phyloP scores from a whole-genome alignment of 2,888 invertebrate genomes.

The Chrysina gloriosa region DNA sequence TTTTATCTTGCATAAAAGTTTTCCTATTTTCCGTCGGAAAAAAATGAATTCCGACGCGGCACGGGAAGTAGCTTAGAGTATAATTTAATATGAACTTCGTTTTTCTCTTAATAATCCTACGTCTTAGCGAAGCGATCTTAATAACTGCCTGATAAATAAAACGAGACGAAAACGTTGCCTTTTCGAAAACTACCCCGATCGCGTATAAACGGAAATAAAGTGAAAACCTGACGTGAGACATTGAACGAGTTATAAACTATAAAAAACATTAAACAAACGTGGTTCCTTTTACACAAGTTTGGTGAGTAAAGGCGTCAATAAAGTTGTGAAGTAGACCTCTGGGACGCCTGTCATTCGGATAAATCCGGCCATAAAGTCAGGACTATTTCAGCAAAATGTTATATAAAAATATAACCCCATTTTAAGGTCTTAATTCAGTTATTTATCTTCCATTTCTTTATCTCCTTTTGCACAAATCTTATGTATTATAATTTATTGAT shows the following conservation, averaged over 20 bases:
- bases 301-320: slow-evolving; percentile 61
- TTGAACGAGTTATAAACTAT: slow-evolving; percentile 54
- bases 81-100: slow-evolving; percentile 23
- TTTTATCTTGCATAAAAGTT: slow-evolving; percentile 38
- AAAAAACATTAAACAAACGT: slow-evolving; percentile 61
- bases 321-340: slow-evolving; percentile 62
- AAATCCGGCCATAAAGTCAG: slow-evolving; percentile 60
- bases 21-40: slow-evolving; percentile 9
- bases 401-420: slow-evolving; percentile 39
- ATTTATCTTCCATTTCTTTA: slow-evolving; percentile 20
- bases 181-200: neutral
- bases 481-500: neutral
- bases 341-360: slow-evolving; percentile 61
- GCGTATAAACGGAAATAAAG: slow-evolving; percentile 40
- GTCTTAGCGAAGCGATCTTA: neutral
- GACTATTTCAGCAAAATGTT: slow-evolving; percentile 54
- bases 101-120: neutral
- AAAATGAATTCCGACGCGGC: slow-evolving; percentile 1
- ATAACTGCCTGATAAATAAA: slow-evolving; percentile 2
- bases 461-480: neutral
- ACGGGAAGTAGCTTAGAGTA: neutral
- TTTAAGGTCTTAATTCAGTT: slow-evolving; percentile 35
- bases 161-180: neutral
- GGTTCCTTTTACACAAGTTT: slow-evolving; percentile 59
- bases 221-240: slow-evolving; percentile 50